Evolutionary conservation across 2,888 invertebrate species (phyloP).

Genomic region (Crematogaster levior): DNA sequence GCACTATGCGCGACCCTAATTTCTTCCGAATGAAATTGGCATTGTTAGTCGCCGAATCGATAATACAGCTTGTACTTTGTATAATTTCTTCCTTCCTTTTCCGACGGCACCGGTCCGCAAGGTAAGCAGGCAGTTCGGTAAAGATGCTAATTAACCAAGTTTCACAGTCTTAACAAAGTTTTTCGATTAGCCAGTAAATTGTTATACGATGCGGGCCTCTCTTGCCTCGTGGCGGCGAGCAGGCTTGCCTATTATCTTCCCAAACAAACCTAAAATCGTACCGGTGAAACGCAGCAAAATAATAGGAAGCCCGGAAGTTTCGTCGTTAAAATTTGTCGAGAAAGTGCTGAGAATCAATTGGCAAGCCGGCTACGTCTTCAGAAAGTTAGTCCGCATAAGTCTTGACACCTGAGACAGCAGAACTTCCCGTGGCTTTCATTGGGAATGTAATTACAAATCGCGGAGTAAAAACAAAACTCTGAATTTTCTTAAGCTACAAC

Average conservation of each 20-base stretch:
- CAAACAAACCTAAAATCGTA: conserved; percentile 73
- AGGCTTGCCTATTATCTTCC: conserved; percentile 74
- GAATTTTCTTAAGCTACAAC: conserved; percentile 11
- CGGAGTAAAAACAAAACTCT: conserved; percentile 15
- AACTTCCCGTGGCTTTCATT: conserved; percentile 36
- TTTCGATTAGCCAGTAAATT: conserved; percentile 85
- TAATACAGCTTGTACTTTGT: conserved; percentile 76
- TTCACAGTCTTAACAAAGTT: conserved; percentile 83
- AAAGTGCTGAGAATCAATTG: conserved; percentile 60
- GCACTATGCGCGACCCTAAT: conserved; percentile 13
- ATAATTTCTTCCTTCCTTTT: conserved; percentile 77
- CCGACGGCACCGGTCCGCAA: conserved; percentile 71
- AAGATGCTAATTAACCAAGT: conserved; percentile 86
- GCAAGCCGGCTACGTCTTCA: conserved; percentile 49
- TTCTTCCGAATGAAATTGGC: conserved; percentile 60
- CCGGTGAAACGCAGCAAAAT: conserved; percentile 77
- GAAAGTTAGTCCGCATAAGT: conserved; percentile 45
- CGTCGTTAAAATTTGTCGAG: conserved; percentile 77
- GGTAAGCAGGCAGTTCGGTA: conserved; percentile 80
- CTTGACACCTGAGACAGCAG: conserved; percentile 31
- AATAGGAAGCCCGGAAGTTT: conserved; percentile 78
- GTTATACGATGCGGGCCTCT: conserved; percentile 80
- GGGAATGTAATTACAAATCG: conserved; percentile 35
- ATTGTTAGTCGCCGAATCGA: conserved; percentile 69
- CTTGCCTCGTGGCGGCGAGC: conserved; percentile 48